phyloP scores from a whole-genome alignment of 2,113 vertebrate genomes.

The Lepisosteus osseus region DNA sequence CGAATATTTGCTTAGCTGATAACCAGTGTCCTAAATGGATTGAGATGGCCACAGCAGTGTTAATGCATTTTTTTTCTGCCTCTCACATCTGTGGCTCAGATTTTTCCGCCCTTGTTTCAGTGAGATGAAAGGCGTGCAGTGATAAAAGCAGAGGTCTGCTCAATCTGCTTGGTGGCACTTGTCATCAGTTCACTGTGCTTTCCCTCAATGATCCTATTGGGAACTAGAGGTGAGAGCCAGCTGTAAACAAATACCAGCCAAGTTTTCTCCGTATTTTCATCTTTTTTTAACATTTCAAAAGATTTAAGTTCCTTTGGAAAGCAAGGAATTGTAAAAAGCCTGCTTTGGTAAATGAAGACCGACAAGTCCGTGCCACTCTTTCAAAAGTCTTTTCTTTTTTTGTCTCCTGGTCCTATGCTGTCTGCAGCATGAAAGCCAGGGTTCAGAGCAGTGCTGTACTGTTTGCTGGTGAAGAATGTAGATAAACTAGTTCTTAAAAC shows the following conservation, averaged over 20 bases:
- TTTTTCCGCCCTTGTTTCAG: slow-evolving; percentile 53
- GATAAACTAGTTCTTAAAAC: too few relatives aligned
- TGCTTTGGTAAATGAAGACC: too few relatives aligned
- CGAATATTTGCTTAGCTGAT: slow-evolving; percentile 58
- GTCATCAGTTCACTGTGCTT: slow-evolving; percentile 11
- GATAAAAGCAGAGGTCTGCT: slow-evolving; percentile 49
- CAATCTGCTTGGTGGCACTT: slow-evolving; percentile 40
- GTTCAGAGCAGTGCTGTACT: too few relatives aligned
- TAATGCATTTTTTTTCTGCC: slow-evolving; percentile 40
- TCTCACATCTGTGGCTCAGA: slow-evolving; percentile 17
- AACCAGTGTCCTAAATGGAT: slow-evolving; percentile 61
- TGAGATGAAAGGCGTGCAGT: slow-evolving; percentile 46
- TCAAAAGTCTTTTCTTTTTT: neutral
- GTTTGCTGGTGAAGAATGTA: too few relatives aligned
- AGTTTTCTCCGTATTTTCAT: neutral
- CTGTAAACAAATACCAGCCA: slow-evolving; percentile 25
- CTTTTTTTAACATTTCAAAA: neutral
- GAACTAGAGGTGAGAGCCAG: slow-evolving; percentile 24
- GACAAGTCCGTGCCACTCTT: neutral
- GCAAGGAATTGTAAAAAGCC: too few relatives aligned
- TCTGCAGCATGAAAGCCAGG: neutral
- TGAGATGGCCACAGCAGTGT: slow-evolving; percentile 42
- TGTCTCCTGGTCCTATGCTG: neutral
- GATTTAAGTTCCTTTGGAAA: too few relatives aligned
- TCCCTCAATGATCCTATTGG: slow-evolving; percentile 2